Evolutionary conservation across 2,797 vertebrate genomes (phyloP).

Genomic region (Tauraco hartlaubi): DNA sequence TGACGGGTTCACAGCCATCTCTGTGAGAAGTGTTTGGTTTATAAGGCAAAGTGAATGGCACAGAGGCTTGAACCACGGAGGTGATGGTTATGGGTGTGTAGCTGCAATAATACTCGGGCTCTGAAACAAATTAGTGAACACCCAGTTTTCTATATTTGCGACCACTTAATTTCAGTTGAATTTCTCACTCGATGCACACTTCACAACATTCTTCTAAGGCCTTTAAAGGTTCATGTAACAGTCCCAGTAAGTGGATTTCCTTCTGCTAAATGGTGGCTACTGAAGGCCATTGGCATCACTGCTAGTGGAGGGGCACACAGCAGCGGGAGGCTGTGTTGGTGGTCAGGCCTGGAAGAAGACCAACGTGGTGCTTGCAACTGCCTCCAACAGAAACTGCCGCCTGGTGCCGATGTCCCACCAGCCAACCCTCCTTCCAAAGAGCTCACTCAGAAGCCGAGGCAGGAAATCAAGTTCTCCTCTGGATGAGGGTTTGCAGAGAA

Average conservation of each 20-base stretch:
- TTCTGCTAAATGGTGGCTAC: not conserved
- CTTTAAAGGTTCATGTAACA: not conserved
- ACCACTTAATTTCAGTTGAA: not conserved
- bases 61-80: accelerated
- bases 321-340: too few relatives aligned
- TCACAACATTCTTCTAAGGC: not conserved
- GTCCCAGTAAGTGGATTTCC: not conserved
- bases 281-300: accelerated
- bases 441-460: accelerated
- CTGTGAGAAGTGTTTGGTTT: not conserved
- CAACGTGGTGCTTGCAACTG: not conserved
- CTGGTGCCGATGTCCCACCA: not conserved
- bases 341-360: not conserved
- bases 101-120: not conserved
- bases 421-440: not conserved
- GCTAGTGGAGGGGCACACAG: not conserved
- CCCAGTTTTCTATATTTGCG: not conserved
- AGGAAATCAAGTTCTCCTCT: not conserved
- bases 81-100: not conserved
- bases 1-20: not conserved
- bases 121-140: not conserved
- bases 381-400: not conserved
- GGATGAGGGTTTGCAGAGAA: not conserved
- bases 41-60: not conserved
- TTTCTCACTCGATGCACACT: not conserved